A percentile compares a stretch with the other conserved stretches of the same genome.
Conservation (phyloP, 2,113 vertebrate species). For the Maccullochella peelii region DNA sequence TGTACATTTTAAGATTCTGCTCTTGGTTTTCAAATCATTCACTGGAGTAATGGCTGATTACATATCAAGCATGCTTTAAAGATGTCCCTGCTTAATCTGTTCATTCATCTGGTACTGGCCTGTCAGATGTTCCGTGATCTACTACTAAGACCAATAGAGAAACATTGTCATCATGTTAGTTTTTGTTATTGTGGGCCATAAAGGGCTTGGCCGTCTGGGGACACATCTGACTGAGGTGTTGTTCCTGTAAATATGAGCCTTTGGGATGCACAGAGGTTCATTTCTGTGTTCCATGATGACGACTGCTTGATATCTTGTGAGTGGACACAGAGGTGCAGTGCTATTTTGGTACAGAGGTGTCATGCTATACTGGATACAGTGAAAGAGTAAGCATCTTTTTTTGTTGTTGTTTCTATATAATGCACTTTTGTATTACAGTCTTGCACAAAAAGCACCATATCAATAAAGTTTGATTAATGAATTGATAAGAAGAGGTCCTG, state of each 20-base stretch:
- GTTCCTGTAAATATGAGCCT: constrained; percentile 44
- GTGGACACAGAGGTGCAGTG: constrained; percentile 14
- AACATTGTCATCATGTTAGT: neutral
- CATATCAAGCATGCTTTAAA: neutral
- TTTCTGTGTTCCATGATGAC: constrained; percentile 30
- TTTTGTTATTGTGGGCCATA: constrained; percentile 12
- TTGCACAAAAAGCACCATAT: neutral
- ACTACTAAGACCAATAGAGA: neutral
- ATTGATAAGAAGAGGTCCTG: constrained; percentile 10
- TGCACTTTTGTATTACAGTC: neutral
- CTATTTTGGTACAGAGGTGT: constrained; percentile 31
- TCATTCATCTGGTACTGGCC: neutral
- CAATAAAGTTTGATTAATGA: constrained; percentile 1
- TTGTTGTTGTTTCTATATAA: neutral
- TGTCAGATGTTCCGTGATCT: neutral
- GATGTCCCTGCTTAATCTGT: neutral
- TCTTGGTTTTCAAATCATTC: neutral
- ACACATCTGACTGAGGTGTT: constrained; percentile 14
- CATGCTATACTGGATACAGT: neutral
- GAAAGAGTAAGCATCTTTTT: neutral
- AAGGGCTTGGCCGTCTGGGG: neutral
- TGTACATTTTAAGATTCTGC: constrained; percentile 4
- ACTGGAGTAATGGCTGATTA: neutral
- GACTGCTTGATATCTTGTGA: constrained; percentile 13
- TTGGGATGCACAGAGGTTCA: constrained; percentile 38